phyloP scores from a whole-genome alignment of 2,113 vertebrate species.

The Silurus asotus region DNA sequence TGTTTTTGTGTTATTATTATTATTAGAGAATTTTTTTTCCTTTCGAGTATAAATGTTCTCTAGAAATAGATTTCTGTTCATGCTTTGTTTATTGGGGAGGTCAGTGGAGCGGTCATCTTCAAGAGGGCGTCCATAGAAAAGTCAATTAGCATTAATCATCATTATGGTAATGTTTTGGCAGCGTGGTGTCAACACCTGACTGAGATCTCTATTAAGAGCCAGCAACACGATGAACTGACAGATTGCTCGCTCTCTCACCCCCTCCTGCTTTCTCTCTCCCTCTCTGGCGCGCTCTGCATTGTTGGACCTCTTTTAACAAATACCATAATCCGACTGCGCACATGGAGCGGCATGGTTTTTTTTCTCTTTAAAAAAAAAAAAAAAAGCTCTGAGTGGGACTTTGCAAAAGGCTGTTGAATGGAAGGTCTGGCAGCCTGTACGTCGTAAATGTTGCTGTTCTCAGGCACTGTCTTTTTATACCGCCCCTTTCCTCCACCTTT shows the following conservation, averaged over 20 bases:
- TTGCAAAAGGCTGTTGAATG: constrained; percentile 39
- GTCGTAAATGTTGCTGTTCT: constrained; percentile 31
- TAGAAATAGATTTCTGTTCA: neutral
- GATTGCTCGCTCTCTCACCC: constrained; percentile 38
- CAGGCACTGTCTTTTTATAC: constrained; percentile 30
- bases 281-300: constrained; percentile 41
- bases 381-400: constrained; percentile 32
- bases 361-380: neutral
- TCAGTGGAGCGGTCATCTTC: constrained; percentile 30
- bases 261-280: constrained; percentile 15
- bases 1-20: neutral
- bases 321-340: constrained; percentile 54
- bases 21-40: no score
- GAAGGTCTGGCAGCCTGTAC: constrained; percentile 37
- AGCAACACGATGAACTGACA: constrained; percentile 51
- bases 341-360: constrained; percentile 45
- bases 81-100: constrained; percentile 32
- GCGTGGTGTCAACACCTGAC: constrained; percentile 54
- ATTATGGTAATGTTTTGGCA: constrained; percentile 59
- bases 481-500: neutral
- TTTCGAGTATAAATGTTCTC: neutral
- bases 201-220: constrained; percentile 55
- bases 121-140: constrained; percentile 48
- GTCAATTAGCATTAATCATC: constrained; percentile 58
- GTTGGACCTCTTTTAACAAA: constrained; percentile 56